phyloP scores from a whole-genome alignment of 2,888 invertebrate genomes.

The Dryococelus australis region DNA sequence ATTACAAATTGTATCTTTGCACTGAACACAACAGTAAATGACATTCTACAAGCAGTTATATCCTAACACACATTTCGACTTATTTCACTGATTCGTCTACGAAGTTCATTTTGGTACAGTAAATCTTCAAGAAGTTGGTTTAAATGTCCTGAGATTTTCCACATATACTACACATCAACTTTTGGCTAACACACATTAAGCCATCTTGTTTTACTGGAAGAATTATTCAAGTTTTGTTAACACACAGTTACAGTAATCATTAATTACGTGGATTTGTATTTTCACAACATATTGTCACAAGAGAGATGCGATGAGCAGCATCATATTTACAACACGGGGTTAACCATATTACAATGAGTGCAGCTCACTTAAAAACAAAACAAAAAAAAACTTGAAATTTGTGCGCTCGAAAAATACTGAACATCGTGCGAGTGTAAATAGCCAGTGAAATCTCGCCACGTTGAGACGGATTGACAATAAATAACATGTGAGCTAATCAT shows the following conservation, averaged over 20 bases:
- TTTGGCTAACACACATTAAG: too few species aligned
- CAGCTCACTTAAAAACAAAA: not conserved
- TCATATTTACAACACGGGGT: constrained; percentile 1
- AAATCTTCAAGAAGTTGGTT: not conserved
- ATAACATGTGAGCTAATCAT: not conserved
- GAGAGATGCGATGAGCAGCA: not conserved
- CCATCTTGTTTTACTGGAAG: not conserved
- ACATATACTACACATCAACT: too few species aligned
- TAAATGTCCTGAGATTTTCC: not conserved
- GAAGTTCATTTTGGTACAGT: constrained; percentile 16
- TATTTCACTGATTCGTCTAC: not conserved
- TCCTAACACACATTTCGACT: not conserved
- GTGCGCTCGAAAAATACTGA: not conserved
- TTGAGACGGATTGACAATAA: not conserved
- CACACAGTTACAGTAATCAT: not conserved
- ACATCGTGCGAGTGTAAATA: not conserved
- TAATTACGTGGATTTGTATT: not conserved
- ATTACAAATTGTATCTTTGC: not conserved
- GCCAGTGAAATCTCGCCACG: not conserved
- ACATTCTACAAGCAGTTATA: not conserved
- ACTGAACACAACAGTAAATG: not conserved
- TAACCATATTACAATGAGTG: constrained; percentile 16
- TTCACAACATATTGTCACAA: not conserved
- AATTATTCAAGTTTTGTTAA: not conserved
- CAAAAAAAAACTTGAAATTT: not conserved